Evolutionary conservation across 2,113 vertebrate species (phyloP), one percentile per base, ranked within the genome.

Genomic region (Sus scrofa): DNA sequence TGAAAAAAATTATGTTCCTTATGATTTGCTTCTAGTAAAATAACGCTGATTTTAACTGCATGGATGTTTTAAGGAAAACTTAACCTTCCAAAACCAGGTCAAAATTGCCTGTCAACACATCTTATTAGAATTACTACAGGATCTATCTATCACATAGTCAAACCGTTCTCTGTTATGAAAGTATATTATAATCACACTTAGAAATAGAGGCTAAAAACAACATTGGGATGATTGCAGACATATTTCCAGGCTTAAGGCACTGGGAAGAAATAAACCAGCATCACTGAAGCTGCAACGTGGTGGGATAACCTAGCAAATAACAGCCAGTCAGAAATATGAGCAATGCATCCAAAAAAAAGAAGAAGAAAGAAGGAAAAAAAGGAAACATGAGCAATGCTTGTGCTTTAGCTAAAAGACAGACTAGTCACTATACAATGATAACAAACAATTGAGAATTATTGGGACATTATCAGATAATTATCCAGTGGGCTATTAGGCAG

Each of bases 41-140:
- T 50, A 75, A 77, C 63, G 34, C 37, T 63, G 26, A 70, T 26
- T 79, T 86, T 52, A 85, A 84, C 15, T 60, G 8, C 2, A 5
- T 44, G 39, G n/a, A 56, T 79, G 60, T 73, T 27, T 79, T 86
- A 75, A 20, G 71, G 52, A 89, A 89, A 95, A 86, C 27, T 71
- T 13, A 3, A 50, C 5, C 7, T 7, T 32, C 15, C 44, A 27
- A 79, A 52, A 44, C 9, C 74, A 54, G 79, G 22, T 15, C 24
- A 22, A 86, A 30, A 7, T 89, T 84, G 19, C 37, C 11, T 84
- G 34, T 32, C 16, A 68, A 89, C 14, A 19, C 5, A 74, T 81
- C 81, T 93, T 54, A 68, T 10, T 93, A 62, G 39, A 60, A 56
- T 78, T 65, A 19, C 6, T n/a, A 92, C 26, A 74, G 9, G 1